Evolutionary conservation across 2,797 vertebrate genomes (phyloP).

Genomic region (Microctenopoma lineatum): DNA sequence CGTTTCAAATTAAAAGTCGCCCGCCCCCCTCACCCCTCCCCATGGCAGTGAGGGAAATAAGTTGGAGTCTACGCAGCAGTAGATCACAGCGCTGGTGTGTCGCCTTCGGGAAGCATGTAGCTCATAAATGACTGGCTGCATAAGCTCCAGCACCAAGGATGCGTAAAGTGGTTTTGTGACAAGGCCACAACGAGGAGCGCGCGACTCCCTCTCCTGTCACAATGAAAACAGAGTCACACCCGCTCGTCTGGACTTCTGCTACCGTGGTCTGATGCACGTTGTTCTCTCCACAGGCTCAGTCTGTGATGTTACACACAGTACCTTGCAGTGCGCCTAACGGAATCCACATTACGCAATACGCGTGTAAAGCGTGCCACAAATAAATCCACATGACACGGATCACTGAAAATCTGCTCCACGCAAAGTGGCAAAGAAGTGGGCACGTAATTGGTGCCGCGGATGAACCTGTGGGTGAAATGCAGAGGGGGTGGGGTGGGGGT

Average conservation of each 20-base stretch:
- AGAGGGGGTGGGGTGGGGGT: too few species aligned
- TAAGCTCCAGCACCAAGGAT: neutral
- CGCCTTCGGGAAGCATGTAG: neutral
- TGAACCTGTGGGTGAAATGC: constrained; percentile 5
- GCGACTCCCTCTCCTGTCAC: neutral
- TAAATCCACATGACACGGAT: constrained; percentile 36
- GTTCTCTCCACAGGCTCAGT: neutral
- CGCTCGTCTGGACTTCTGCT: constrained; percentile 8
- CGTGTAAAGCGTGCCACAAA: constrained; percentile 29
- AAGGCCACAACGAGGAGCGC: neutral
- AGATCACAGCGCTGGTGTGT: neutral
- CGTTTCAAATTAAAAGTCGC: constrained; percentile 28
- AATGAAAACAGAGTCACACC: constrained; percentile 31
- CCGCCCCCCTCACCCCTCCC: too few species aligned
- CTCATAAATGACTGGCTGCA: neutral
- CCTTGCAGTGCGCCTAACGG: constrained; percentile 18
- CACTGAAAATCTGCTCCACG: neutral
- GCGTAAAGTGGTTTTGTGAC: constrained; percentile 23
- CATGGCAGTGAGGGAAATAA: neutral
- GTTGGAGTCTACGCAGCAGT: neutral
- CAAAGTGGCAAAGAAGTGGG: constrained; percentile 17
- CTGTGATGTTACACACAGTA: neutral
- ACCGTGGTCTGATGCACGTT: neutral
- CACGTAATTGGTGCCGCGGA: constrained; percentile 4
- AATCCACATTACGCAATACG: constrained; percentile 57